Base-by-base conservation (phyloP, 2,797 vertebrate species). In the Megalops cyprinoides region DNA sequence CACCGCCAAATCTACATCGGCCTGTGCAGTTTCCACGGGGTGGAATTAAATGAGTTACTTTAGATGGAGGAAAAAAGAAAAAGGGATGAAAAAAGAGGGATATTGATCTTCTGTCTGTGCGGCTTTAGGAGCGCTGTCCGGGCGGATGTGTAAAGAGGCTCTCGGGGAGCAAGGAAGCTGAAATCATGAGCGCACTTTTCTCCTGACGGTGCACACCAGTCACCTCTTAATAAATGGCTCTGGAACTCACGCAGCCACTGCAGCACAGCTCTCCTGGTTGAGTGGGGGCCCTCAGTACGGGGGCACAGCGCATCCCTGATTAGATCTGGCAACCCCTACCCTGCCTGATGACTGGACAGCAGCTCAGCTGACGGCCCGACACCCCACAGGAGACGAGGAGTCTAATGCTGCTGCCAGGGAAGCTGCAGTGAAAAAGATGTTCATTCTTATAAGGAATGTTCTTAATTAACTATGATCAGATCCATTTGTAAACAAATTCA, bases 1-100 rank as follows among this genome's bases (percentile, higher is more conserved):
- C 9, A 42, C 31, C 67, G 82, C 82, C 73, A 79, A 81, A 85
- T 82, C 83, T 81, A 56, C 76, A 83, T 48, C 15, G 82, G 80
- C 9, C 10, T 15, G 20, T 2, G 37, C 12, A 46, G 56, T 37
- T 42, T n/a, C 71, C 15, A 55, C 18, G 31, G 77, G 71, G 42
- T 7, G 39, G 53, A 67, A 46, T 49, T 60, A 58, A 79, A 79
- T 9, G 60, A 71, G 48, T 48, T 25, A 71, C 77, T 67, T 71
- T 77, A 42, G 75, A 76, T 67, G 37, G 69, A 49, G 48, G 3
- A 5, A 55, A 55, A 58, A n/a, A 34, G 12, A 23, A 25, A 34
- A 5, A n/a, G 15, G 55, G 28, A n/a, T n/a, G 65, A 44, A 42
- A 28, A 3, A 62, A 51, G 28, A 44, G 56, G 37, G 76, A 37